Percentiles rank a stretch among this genome's conserved stretches.
These are phyloP conservation scores for Priocnemis perturbator DNA, from an alignment of 2,888 invertebrate species.

Conservation along the genomic window DNA sequence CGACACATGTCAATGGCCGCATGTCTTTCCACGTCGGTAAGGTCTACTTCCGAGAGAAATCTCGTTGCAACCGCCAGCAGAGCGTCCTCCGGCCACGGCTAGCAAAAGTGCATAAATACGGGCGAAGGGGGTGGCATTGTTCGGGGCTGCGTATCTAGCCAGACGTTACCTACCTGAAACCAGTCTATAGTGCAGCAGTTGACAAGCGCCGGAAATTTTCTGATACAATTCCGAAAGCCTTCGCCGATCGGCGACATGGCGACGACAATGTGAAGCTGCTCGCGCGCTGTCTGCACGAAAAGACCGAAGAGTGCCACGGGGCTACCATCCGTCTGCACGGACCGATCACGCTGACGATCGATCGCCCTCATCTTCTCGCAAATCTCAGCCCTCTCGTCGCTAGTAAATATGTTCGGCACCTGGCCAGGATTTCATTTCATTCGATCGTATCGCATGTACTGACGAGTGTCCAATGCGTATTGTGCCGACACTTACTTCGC, in stretches of 20 bases:
- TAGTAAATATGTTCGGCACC: conserved; percentile 89
- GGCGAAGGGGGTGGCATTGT: too few relatives aligned
- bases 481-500: too few relatives aligned
- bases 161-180: conserved; percentile 93
- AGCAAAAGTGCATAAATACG: background rate
- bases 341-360: conserved; percentile 91
- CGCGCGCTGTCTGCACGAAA: conserved; percentile 90
- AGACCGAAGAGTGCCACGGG: conserved; percentile 93
- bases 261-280: conserved; percentile 92
- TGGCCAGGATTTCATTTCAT: conserved; percentile 21
- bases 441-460: too few relatives aligned
- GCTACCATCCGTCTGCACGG: conserved; percentile 94
- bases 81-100: conserved; percentile 95
- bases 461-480: too few relatives aligned
- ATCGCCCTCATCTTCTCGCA: conserved; percentile 95
- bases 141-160: background rate
- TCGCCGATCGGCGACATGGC: conserved; percentile 95
- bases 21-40: conserved; percentile 83
- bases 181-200: conserved; percentile 98
- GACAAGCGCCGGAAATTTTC: conserved; percentile 94
- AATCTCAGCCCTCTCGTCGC: conserved; percentile 92
- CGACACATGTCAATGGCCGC: conserved; percentile 93
- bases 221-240: conserved; percentile 86
- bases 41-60: conserved; percentile 87
- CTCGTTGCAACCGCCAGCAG: conserved; percentile 90